Percentiles rank a stretch among this genome's conserved stretches.
phyloP scores from a whole-genome alignment of 2,888 invertebrate genomes.

The Chymomyza fuscimana region DNA sequence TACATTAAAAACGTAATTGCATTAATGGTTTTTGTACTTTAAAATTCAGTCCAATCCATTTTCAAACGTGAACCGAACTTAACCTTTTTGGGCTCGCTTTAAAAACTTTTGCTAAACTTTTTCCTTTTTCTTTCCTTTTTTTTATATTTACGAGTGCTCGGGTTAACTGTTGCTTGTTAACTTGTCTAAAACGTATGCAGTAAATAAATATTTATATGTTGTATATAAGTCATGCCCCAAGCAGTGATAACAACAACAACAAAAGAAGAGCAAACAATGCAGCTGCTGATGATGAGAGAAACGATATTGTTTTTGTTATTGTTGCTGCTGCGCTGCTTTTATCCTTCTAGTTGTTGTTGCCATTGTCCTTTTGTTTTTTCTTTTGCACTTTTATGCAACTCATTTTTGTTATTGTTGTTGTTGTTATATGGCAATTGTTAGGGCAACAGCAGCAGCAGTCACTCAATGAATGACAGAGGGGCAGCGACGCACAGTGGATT shows the following conservation, averaged over 20 bases:
- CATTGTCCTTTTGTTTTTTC: conserved; percentile 50
- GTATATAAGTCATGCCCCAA: background rate
- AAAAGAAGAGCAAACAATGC: conserved; percentile 44
- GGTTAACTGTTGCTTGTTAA: background rate
- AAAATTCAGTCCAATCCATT: too few relatives aligned
- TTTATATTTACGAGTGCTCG: background rate
- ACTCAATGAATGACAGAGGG: background rate
- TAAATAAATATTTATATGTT: background rate
- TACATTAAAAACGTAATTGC: too few relatives aligned
- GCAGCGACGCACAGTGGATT: conserved; percentile 40
- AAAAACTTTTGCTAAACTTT: too few relatives aligned
- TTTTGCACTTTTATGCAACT: conserved; percentile 47
- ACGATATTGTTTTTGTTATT: conserved; percentile 34
- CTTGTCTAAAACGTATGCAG: background rate
- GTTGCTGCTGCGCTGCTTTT: conserved; percentile 17
- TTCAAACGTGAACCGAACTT: too few relatives aligned
- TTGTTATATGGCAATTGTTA: conserved; percentile 34
- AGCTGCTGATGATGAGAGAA: conserved; percentile 41
- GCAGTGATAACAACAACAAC: background rate
- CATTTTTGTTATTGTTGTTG: conserved; percentile 16
- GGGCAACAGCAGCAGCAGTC: conserved; percentile 12
- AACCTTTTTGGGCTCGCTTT: too few relatives aligned
- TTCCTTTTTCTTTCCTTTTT: background rate
- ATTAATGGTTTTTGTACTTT: too few relatives aligned
- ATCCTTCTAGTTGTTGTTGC: background rate